Conservation (phyloP, 2,113 vertebrate genomes). For the Dipodomys merriami region DNA sequence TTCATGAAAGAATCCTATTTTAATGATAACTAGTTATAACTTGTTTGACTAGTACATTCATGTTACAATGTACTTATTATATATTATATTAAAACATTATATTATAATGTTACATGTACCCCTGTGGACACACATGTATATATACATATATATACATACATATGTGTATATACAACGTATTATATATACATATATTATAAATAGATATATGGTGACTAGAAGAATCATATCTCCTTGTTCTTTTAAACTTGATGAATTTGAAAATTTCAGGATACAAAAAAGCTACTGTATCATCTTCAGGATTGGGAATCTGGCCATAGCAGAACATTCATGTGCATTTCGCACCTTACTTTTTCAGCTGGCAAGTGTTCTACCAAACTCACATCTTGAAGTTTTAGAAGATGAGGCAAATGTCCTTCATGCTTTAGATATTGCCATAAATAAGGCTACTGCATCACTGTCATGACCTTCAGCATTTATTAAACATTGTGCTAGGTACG, state of each 20-base stretch:
- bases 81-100: no score
- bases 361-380: background rate
- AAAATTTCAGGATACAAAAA: constrained; percentile 8
- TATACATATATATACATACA: no score
- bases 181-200: background rate
- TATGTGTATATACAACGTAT: no score
- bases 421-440: background rate
- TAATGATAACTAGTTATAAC: constrained; percentile 4
- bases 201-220: background rate
- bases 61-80: background rate
- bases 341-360: constrained; percentile 33
- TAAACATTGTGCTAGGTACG: background rate
- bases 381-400: constrained; percentile 6
- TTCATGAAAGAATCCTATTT: background rate
- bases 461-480: background rate
- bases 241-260: constrained; percentile 24
- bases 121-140: no score
- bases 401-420: background rate
- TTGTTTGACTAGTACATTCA: background rate
- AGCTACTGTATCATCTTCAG: background rate
- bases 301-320: background rate
- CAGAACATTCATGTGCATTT: background rate
- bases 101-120: background rate
- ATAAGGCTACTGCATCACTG: background rate
- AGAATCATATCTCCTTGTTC: constrained; percentile 38